Base-by-base conservation (phyloP, 2,888 invertebrate species). In the Octonoba sinensis region DNA sequence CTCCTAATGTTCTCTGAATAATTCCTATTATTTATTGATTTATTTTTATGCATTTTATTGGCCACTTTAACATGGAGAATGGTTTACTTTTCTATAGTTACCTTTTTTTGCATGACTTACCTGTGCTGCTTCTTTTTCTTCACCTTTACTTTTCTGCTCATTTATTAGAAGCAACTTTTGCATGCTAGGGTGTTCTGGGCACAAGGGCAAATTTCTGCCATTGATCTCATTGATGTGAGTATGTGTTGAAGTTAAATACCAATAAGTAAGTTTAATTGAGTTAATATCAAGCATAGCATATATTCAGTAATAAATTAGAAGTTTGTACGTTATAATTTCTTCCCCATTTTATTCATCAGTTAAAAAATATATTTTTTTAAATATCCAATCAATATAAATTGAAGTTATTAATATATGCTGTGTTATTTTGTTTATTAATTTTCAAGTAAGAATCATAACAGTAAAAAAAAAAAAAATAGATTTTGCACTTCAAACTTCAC, bases 131-230 rank as follows among this genome's bases (percentile, higher is more conserved):
- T 79, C 66, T 59, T 67, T 78, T 79, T 65, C 70, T 79, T 66
- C 51, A 66, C 51, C 76, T 72, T 57, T 74, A 56, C 60, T 83
- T 44, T 69, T 73, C 78, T 73, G 77, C 79, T 81, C 70, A 36
- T 57, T 79, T 81, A 81, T 77, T 79, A 85, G 85, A 85, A 85
- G 77, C 84, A 84, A 83, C 79, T 85, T 69, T 77, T 83, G 70
- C 82, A 84, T 75, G 85, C 84, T 65, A 73, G 83, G 66, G 82
- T 83, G 67, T 84, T 82, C 69, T 84, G 85, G 85, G 84, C 81
- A 60, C 74, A 84, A 72, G 74, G 69, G 81, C 84, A 84, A 69
- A 67, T 66, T 64, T 59, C 72, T 65, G 64, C 73, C 44, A 67
- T 85, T 71, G 66, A 79, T 47, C 66, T 81, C 64, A 81, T 27